Base-by-base conservation (phyloP, 2,888 invertebrate species). In the Patella depressa region DNA sequence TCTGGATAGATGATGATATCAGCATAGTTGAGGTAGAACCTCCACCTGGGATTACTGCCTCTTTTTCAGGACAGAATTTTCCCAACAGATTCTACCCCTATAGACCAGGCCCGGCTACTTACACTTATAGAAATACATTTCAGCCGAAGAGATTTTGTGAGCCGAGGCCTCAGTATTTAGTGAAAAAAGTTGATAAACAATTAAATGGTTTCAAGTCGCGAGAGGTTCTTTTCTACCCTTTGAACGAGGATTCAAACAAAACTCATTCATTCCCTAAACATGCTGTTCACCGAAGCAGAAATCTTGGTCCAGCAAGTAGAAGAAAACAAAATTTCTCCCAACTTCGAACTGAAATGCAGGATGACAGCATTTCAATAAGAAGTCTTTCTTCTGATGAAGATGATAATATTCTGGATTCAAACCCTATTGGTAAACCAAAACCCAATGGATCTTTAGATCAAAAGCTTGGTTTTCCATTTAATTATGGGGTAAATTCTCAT, bases 1-100 rank as follows among this genome's bases (percentile, higher is more conserved):
- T 79, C 65, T 19, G 73, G 15, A 79, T 76, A 45, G 83, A 83
- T 72, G 82, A 82, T 73, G 83, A 83, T 55, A 76, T 83, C 24
- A 81, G 80, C 55, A 82, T 83, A 12, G 79, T 80, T 45, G 79
- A 80, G 34, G 76, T 83, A 59, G 82, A 83, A 53, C 78, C 81
- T 55, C 79, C 82, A 72, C 73, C 73, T 2, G 53, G 65, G 11
- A n/a, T 19, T 3, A 65, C 12, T 24, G 11, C 65, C 24, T 65
- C 65, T 24, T 65, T 65, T 65, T 11, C 19, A 19, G 17, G 59
- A 2, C 65, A 65, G 11, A 65, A 65, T 4, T 4, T 65, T 24
- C 24, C 65, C 9, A 65, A 65, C 24, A 65, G 24, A 24, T 24
- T 24, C 24, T 24, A 65, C 24, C 11, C 19, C 14, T 24, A 65